Base-by-base conservation (phyloP, 2,113 vertebrate genomes). In the Cercocebus atys region DNA sequence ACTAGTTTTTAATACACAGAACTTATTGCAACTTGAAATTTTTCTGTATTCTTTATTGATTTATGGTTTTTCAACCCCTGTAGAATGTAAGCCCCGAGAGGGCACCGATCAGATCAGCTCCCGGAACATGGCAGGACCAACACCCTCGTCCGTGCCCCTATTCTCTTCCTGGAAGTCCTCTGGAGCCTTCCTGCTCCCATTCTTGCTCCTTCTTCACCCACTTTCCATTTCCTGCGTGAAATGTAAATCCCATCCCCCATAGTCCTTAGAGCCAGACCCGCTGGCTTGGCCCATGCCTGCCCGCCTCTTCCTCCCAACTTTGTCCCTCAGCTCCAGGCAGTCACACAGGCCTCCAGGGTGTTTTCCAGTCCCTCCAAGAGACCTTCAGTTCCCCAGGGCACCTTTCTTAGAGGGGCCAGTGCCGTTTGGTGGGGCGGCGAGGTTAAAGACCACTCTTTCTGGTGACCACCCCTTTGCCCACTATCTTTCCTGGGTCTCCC, bases 101-200 rank as follows among this genome's bases (percentile, higher is more conserved):
- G 73, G 17, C 45, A 52, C 35, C 5, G 4, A 32, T 70, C 78
- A 64, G 61, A 38, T 47, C 32, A 11, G 38, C 18, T 23, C 55
- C n/a, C 73, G 87, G 20, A 20, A 59, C 3, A 0, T 8, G 6
- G 61, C 76, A 50, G 57, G 47, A 40, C 22, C 0, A 0, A 32
- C 22, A 1, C 12, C 38, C n/a, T 50, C 13, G 17, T 55, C 30
- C 43, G 12, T 1, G 0, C 47, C n/a, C 22, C 8, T 43, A 3
- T 61, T 82, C 82, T 75, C 18, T 59, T 35, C 47, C 14, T 17
- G 7, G 59, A 47, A 30, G 50, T 52, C 45, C 27, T 64, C 61
- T 2, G 5, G 12, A 64, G 12, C 12, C 61, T 64, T 30, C 27
- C 61, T 64, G 61, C 30, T 64, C 61, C 12, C 27, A 64, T 30